Conservation (phyloP, 2,888 invertebrate genomes). For the Nipponacmea schrenckii region DNA sequence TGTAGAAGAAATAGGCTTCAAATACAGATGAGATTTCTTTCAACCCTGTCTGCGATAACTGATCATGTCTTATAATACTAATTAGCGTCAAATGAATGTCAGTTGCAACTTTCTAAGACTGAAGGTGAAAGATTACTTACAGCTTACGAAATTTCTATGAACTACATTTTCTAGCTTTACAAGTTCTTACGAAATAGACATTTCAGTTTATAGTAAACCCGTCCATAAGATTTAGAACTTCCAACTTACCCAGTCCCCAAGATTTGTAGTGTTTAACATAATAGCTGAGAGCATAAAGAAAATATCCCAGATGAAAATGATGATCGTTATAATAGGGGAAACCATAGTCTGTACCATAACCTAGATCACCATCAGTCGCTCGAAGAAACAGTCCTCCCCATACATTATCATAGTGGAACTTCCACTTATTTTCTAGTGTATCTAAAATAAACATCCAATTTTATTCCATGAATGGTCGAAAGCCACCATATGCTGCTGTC, state of each 20-base stretch:
- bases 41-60: not conserved
- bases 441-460: constrained; percentile 29
- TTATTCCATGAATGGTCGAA: too few relatives aligned
- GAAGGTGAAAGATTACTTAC: too few relatives aligned
- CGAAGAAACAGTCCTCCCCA: constrained; percentile 54
- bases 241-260: constrained; percentile 44
- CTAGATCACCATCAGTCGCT: constrained; percentile 38
- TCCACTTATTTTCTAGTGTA: constrained; percentile 42
- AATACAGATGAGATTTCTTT: not conserved
- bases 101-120: too few relatives aligned
- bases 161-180: too few relatives aligned
- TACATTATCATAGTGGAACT: constrained; percentile 52
- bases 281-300: constrained; percentile 51
- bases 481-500: too few relatives aligned
- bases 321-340: constrained; percentile 57
- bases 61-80: too few relatives aligned
- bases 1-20: not conserved
- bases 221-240: too few relatives aligned
- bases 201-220: too few relatives aligned
- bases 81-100: too few relatives aligned
- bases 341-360: constrained; percentile 48
- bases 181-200: too few relatives aligned
- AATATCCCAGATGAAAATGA: constrained; percentile 57
- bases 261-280: constrained; percentile 43
- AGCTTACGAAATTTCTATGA: too few relatives aligned